These are phyloP conservation scores for Augochlorella aurata DNA, from an alignment of 2,888 invertebrate genomes.

Conservation along the genomic window DNA sequence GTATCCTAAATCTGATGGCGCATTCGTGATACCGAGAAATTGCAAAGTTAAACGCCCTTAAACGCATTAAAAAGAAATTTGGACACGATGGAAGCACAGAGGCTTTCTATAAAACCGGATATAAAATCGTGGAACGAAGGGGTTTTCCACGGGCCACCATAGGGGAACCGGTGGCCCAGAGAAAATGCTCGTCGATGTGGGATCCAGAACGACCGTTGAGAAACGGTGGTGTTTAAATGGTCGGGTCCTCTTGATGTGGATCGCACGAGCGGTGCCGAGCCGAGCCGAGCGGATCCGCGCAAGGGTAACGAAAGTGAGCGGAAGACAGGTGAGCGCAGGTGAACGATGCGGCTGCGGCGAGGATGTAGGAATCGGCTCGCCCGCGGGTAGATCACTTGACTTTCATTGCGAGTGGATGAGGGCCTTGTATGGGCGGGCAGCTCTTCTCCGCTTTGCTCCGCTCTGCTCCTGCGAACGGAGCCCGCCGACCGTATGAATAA, in stretches of 20 bases:
- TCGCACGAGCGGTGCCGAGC: conserved; percentile 21
- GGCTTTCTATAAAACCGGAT: too few relatives aligned
- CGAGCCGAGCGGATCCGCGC: conserved; percentile 29
- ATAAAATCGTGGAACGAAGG: neutral
- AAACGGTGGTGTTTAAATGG: conserved; percentile 49
- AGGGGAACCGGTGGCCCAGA: conserved; percentile 26
- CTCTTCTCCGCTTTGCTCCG: neutral
- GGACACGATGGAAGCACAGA: too few relatives aligned
- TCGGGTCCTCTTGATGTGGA: conserved; percentile 39
- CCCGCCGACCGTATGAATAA: conserved; percentile 14
- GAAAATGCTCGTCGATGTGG: conserved; percentile 39
- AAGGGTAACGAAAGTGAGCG: conserved; percentile 63
- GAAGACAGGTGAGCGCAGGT: conserved; percentile 70
- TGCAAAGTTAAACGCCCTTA: too few relatives aligned
- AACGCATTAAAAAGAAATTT: too few relatives aligned
- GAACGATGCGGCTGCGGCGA: conserved; percentile 61
- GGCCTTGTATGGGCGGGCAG: conserved; percentile 34
- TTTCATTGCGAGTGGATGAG: conserved; percentile 39
- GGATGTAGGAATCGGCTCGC: conserved; percentile 58
- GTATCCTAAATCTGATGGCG: too few relatives aligned
- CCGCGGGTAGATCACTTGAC: conserved; percentile 56
- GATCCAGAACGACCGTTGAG: conserved; percentile 41
- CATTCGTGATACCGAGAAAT: too few relatives aligned
- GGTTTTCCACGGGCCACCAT: neutral
- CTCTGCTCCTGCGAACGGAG: neutral